Evolutionary conservation across 2,113 vertebrate genomes (phyloP), one percentile per base, ranked within the genome.

Genomic region (Calonectris borealis): DNA sequence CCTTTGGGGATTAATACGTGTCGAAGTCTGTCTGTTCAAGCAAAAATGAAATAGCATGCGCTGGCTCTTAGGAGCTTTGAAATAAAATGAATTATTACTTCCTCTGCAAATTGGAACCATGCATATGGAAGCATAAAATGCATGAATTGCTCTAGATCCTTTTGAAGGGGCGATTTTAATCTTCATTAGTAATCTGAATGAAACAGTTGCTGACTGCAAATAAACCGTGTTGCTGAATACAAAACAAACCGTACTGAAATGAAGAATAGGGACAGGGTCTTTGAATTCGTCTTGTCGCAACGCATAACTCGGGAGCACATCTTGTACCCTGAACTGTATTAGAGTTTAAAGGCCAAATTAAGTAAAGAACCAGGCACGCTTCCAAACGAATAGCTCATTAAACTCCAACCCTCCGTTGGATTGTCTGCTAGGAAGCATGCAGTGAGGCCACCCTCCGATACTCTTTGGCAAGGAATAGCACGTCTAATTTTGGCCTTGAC

Each of bases 301-400:
- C 0, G 0, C 40, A 6, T 31, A 29, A 16, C 52, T 71, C 0
- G 0, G 71, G 58, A 73, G 57, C 40, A 22, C 24, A 0, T 82
- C 31, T 25, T 57, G 44, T 60, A 2, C 21, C 22, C 42, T 40
- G 48, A 72, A 11, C 52, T 20, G 13, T 22, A 14, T 13, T n/a
- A 60, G 54, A 57, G 44, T 83, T 78, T 48, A 31, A 92, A 94
- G 70, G 79, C 75, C 68, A 73, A 44, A 54, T 75, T 3, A 61
- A 80, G 73, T 38, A 9, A 93, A 88, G 96, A 62, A 55, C 58
- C 0, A 1, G 88, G 75, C 66, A 40, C 0, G 5, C 9, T 78
- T 91, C 68, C 88, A 80, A 65, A 32, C 0, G 1, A 22, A 31
- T 4, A 72, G 77, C 77, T 91, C 57, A 20, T 88, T 82, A 95